These are phyloP conservation scores for Helostoma temminkii DNA, from an alignment of 2,797 vertebrate genomes.

Conservation along the genomic window DNA sequence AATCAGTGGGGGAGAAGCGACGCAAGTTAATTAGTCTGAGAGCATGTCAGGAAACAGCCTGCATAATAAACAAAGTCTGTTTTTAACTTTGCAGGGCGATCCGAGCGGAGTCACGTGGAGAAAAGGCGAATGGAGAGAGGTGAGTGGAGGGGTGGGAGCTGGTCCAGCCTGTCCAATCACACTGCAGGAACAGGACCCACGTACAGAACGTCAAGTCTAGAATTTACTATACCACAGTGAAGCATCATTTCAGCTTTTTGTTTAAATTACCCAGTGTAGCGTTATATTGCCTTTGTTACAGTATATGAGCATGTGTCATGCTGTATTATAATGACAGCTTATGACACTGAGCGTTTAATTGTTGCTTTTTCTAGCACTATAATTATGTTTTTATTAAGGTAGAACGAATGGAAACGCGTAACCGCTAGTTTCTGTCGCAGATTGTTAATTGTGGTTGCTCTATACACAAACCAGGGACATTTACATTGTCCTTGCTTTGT, in stretches of 20 bases:
- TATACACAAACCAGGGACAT: neutral
- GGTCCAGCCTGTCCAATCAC: slow-evolving; percentile 70
- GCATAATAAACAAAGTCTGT: slow-evolving; percentile 85
- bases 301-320: no score
- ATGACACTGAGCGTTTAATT: no score
- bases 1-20: no score
- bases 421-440: no score
- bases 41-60: slow-evolving; percentile 69
- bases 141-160: slow-evolving; percentile 71
- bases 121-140: slow-evolving; percentile 72
- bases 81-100: slow-evolving; percentile 85
- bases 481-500: neutral
- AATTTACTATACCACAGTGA: neutral
- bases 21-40: slow-evolving; percentile 42
- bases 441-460: no score
- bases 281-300: no score
- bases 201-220: neutral
- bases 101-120: slow-evolving; percentile 75
- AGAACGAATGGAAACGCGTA: no score
- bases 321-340: no score
- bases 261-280: no score
- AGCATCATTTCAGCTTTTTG: neutral
- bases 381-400: no score
- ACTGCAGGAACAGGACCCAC: slow-evolving; percentile 12
- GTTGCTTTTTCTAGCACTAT: no score